Evolutionary conservation across 2,113 vertebrate species (phyloP), one percentile per base, ranked within the genome.

Genomic region (Hyaena hyaena): DNA sequence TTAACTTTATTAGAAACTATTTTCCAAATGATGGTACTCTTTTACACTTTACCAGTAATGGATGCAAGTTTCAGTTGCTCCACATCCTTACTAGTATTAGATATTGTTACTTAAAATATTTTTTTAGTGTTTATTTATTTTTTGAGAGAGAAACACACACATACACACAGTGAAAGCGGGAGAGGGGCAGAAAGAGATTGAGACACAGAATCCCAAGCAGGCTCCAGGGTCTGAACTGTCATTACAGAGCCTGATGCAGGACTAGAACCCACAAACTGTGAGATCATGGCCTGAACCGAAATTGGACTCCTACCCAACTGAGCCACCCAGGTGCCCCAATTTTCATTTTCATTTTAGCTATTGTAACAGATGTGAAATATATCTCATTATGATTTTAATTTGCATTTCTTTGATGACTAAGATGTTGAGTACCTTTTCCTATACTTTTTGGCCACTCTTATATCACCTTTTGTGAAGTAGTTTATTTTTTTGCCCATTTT

Each of bases 281-380:
- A 61, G 58, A 23, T 61, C 58, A 24, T 61, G 58, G 24, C 58
- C 21, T 23, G 19, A 61, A 16, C 58, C 21, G 58, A 61, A 61
- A 23, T 23, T 58, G 58, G 58, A 61, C 21, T 2, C 58, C 58
- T 61, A 10, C 23, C 58, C 21, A 23, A 61, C 58, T 61, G 58
- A 24, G 58, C 21, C 58, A 23, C 58, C 58, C 58, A 9, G 58
- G 58, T 0, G 58, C 58, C 21, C 58, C 8, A 61, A 61, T 61
- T 21, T 23, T 61, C 58, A 55, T 82, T 97, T 88, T 76, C 65
- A 83, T 92, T 71, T 95, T 45, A 95, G 12, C 33, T 88, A 24
- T 83, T 48, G 35, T 91, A 50, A 45, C 61, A 24, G 24, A 8
- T 92, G 9, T 82, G 58, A 86, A 69, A 63, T 91, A 15, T 50